Evolutionary conservation across 2,797 vertebrate genomes (phyloP).

Genomic region (Sebastes dallii): DNA sequence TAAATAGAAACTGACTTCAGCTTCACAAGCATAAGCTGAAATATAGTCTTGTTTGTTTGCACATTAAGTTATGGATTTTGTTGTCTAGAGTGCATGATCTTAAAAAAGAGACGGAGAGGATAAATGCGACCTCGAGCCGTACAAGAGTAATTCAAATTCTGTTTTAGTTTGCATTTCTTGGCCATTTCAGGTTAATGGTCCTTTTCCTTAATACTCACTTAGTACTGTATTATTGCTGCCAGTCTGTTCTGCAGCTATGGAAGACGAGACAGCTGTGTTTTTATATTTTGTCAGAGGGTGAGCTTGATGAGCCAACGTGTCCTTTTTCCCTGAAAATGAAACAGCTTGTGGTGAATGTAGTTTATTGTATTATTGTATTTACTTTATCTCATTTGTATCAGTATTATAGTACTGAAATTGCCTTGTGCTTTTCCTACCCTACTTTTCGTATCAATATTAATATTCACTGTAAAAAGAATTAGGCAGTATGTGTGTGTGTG

Average conservation of each 20-base stretch:
- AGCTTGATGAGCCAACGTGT: neutral
- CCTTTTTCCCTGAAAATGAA: neutral
- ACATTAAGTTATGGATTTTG: constrained; percentile 2
- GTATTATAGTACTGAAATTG: neutral
- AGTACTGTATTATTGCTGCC: constrained; percentile 8
- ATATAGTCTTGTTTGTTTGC: neutral
- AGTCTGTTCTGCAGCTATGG: constrained; percentile 10
- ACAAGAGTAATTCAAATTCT: neutral
- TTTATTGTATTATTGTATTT: too few relatives aligned
- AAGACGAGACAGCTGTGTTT: constrained; percentile 21
- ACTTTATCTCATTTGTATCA: constrained; percentile 34
- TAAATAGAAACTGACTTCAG: constrained; percentile 9
- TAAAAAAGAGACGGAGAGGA: neutral
- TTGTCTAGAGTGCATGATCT: neutral
- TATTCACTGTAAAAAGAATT: constrained; percentile 8
- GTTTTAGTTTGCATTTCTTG: constrained; percentile 11
- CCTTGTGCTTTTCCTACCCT: neutral
- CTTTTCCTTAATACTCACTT: constrained; percentile 25
- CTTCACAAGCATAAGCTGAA: neutral
- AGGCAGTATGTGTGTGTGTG: neutral
- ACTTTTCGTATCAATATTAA: constrained; percentile 2
- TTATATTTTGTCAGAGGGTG: constrained; percentile 27
- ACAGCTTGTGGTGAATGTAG: neutral
- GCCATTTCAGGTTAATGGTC: constrained; percentile 18
- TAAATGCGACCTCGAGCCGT: neutral